Percentiles rank a stretch among this genome's conserved stretches.
These are phyloP conservation scores for Phyllotis vaccarum DNA, from an alignment of 2,797 vertebrate species.

Conservation along the genomic window DNA sequence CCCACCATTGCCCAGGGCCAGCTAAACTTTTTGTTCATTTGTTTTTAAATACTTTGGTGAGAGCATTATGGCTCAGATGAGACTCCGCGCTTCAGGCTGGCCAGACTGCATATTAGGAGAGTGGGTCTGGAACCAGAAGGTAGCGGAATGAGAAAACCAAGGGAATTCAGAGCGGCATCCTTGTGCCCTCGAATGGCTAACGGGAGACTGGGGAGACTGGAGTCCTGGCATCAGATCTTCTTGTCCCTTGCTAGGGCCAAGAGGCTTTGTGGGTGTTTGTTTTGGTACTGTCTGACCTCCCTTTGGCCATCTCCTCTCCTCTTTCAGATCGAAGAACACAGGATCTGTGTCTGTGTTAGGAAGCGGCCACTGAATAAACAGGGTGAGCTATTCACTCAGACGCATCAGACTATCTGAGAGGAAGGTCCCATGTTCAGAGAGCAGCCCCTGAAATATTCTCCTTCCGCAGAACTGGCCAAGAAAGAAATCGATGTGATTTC, in stretches of 20 bases:
- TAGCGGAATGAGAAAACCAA: not conserved
- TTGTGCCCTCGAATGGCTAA: not conserved
- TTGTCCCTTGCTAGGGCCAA: not conserved
- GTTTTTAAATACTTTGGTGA: not conserved
- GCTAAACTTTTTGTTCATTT: not conserved
- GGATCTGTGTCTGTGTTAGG: conserved; percentile 97
- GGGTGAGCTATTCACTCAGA: conserved; percentile 87
- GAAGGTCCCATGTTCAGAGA: not conserved
- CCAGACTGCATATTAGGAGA: conserved; percentile 11
- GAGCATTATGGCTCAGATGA: not conserved
- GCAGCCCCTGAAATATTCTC: conserved; percentile 32
- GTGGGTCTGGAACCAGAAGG: not conserved
- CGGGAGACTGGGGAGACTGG: too few species aligned
- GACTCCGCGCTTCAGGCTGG: not conserved
- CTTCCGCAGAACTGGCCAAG: conserved; percentile 91
- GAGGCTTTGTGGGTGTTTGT: not conserved
- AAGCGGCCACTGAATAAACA: conserved; percentile 97
- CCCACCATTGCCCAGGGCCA: not conserved
- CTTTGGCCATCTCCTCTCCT: conserved; percentile 50
- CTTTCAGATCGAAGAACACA: conserved; percentile 92
- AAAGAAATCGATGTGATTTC: conserved; percentile 98
- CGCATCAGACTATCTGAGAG: not conserved
- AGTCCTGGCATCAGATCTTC: not conserved
- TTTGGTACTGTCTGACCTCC: conserved; percentile 10
- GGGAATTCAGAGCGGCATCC: not conserved